Evolutionary conservation across 2,888 invertebrate genomes (phyloP), one percentile per base, ranked within the genome.

Genomic region (Dilophus febrilis): DNA sequence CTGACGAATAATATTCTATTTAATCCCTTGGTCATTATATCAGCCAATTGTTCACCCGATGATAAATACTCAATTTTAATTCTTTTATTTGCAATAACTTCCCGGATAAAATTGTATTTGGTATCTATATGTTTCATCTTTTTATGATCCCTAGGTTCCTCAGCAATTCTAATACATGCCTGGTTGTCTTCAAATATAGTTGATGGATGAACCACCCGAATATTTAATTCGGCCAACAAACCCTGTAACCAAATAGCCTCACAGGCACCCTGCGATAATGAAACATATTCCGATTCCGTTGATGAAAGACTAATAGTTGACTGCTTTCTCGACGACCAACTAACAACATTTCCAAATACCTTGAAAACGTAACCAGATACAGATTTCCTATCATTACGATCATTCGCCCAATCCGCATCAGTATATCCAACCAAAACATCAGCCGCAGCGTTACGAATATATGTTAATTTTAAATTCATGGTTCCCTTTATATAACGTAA

Each of bases 211-310:
- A 11, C 28, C 8, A 8, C 8, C 11, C 11, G 8, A 8, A 28
- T 10, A 10, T 11, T 11, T 11, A 28, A 10, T 28, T 28, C 28
- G 8, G 8, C 28, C 28, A 28, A 28, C 11, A 28, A 28, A 28
- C 28, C 11, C n/a, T n/a, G 35, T 14, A 53, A 29, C 48, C 49
- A 49, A 1, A 45, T 18, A n/a, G 42, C 45, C 44, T 52, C 50
- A 36, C 47, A 46, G 28, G 42, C 42, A 26, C 51, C 49, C 42
- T 48, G 49, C 10, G 47, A 42, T n/a, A 49, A 32, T 28, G 48
- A 44, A 18, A 49, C 38, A 31, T 32, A 37, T 14, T 40, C 40
- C 7, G 49, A 40, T 33, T 41, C 41, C 8, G 30, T 28, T 13
- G 42, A 42, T 13, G 46, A 49, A 26, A 47, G 40, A 18, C 49